Base-by-base conservation (phyloP, 53 echinoderm and acorn worm genomes). In the Echinarachnius parma region DNA sequence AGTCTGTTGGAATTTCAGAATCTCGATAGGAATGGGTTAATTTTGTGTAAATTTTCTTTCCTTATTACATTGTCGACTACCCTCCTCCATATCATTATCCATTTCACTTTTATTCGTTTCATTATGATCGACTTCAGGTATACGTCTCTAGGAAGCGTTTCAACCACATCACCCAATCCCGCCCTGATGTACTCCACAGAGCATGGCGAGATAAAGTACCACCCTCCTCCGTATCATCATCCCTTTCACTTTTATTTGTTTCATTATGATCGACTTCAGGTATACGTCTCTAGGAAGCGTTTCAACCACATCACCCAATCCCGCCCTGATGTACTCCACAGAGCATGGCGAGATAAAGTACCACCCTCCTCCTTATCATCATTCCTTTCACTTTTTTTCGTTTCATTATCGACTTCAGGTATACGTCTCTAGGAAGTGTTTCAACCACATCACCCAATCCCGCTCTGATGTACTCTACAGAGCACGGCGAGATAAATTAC, bases 201-300 rank as follows among this genome's bases (percentile, higher is more conserved):
- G 9, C 28, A 61, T 19, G 93, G 93, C 1, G 80, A 84, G 59
- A 64, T 84, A 15, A 64, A 75, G 26, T 86, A 93, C 65, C 66
- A 82, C 11, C 89, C 93, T n/a, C n/a, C n/a, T n/a, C n/a, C n/a
- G n/a, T n/a, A n/a, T n/a, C n/a, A n/a, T n/a, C n/a, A n/a, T n/a
- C n/a, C n/a, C n/a, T n/a, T n/a, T n/a, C n/a, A n/a, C n/a, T n/a
- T n/a, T n/a, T n/a, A n/a, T n/a, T n/a, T n/a, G n/a, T n/a, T n/a
- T n/a, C n/a, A n/a, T n/a, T n/a, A n/a, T n/a, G n/a, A n/a, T n/a
- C n/a, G n/a, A n/a, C n/a, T n/a, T n/a, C n/a, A 93, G 93, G 1
- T 93, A 93, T 59, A 93, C 93, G 0, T 93, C 93, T 1, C 59
- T 93, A 2, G 93, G 93, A 1, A 89, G 93, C 39, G 75, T 80